phyloP scores from a whole-genome alignment of 2,888 invertebrate species.

The Xestia sexstrigata region DNA sequence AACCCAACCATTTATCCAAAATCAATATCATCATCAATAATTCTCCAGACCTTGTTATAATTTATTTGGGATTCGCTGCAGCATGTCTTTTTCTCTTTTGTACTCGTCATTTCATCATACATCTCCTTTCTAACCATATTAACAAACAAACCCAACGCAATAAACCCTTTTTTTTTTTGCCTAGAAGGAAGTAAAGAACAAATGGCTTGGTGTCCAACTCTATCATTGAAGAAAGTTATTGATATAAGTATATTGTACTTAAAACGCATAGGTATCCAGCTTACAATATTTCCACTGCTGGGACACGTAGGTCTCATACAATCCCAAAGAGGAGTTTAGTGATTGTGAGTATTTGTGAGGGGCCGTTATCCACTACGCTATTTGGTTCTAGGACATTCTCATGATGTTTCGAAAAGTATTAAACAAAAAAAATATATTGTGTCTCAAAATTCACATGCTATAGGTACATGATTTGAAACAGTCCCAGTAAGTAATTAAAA shows the following conservation, averaged over 20 bases:
- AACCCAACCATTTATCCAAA: background rate
- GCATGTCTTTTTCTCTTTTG: background rate
- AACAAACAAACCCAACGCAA: background rate
- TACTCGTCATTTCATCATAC: background rate
- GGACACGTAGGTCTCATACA: too few relatives aligned
- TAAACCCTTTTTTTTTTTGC: background rate
- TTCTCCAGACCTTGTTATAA: background rate
- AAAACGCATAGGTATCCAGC: too few relatives aligned
- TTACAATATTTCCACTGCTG: too few relatives aligned
- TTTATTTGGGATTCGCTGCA: background rate
- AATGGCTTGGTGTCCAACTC: background rate
- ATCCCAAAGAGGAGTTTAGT: too few relatives aligned
- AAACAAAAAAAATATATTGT: too few relatives aligned
- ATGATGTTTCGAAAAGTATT: too few relatives aligned
- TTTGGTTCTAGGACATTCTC: too few relatives aligned
- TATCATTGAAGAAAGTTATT: background rate
- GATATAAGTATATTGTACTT: background rate
- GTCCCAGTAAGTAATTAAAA: too few relatives aligned
- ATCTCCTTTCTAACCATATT: background rate
- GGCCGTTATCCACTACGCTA: background rate
- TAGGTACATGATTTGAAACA: too few relatives aligned
- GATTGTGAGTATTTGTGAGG: too few relatives aligned
- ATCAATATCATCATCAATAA: background rate
- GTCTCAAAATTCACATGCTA: too few relatives aligned
- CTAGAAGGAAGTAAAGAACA: background rate